phyloP scores from a whole-genome alignment of 2,113 vertebrate species.

The Microtus pennsylvanicus region DNA sequence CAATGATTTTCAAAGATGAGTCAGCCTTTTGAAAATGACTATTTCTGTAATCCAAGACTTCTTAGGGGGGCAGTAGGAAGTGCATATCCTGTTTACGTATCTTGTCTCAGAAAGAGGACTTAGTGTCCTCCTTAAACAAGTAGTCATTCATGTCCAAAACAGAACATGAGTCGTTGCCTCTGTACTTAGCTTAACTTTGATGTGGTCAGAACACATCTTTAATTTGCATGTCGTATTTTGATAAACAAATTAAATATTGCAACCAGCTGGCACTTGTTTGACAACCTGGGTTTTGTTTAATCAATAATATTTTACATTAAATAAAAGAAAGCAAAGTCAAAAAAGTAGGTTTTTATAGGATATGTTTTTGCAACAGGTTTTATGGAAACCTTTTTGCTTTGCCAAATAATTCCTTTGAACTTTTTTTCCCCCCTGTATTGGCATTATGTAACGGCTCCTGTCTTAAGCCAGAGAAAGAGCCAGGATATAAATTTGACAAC shows the following conservation, averaged over 20 bases:
- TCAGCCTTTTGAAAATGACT: conserved; percentile 8
- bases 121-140: conserved; percentile 72
- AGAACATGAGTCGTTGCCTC: conserved; percentile 66
- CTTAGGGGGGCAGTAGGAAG: conserved; percentile 54
- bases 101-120: conserved; percentile 73
- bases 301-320: conserved; percentile 39
- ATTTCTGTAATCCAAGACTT: conserved; percentile 50
- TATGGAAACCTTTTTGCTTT: conserved; percentile 58
- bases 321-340: conserved; percentile 41
- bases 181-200: conserved; percentile 67
- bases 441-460: conserved; percentile 63
- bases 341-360: conserved; percentile 38
- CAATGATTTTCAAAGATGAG: conserved; percentile 34
- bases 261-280: conserved; percentile 4
- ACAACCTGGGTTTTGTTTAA: neutral
- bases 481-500: conserved; percentile 71
- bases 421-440: neutral
- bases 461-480: conserved; percentile 67
- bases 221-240: conserved; percentile 66
- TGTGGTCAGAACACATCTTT: conserved; percentile 54
- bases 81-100: conserved; percentile 69
- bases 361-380: conserved; percentile 65
- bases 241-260: conserved; percentile 53
- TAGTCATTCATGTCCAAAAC: conserved; percentile 68
- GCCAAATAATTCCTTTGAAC: conserved; percentile 70